These are phyloP conservation scores for Boloria selene DNA, from an alignment of 2,888 invertebrate genomes.

Conservation along the genomic window DNA sequence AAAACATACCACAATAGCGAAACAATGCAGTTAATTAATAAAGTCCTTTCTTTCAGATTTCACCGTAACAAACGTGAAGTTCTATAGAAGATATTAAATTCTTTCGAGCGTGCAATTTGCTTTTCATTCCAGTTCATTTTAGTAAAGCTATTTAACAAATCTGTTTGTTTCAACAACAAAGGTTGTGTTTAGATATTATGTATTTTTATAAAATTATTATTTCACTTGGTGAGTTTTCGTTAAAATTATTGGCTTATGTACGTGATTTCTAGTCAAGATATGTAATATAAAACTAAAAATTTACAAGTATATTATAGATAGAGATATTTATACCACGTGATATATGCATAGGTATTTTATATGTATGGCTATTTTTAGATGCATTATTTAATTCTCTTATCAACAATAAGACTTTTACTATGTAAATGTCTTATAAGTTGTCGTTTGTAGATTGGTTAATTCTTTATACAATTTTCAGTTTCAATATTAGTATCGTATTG, in stretches of 20 bases:
- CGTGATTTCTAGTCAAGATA: too few species aligned
- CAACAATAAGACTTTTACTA: too few species aligned
- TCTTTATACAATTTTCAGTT: constrained; percentile 17
- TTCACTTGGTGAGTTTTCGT: constrained; percentile 11
- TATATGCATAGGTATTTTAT: too few species aligned
- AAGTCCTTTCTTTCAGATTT: constrained; percentile 39
- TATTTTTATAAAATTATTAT: constrained; percentile 4
- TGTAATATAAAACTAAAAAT: too few species aligned
- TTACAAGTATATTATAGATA: too few species aligned
- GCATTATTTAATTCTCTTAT: too few species aligned
- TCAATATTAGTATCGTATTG: constrained; percentile 4
- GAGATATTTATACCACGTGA: too few species aligned
- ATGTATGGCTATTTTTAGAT: too few species aligned
- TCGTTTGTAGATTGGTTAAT: too few species aligned
- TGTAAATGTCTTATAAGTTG: too few species aligned
- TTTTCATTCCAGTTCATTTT: constrained; percentile 23
- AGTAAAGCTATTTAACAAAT: not conserved
- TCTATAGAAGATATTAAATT: constrained; percentile 39
- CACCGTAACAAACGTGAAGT: constrained; percentile 38
- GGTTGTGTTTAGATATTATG: constrained; percentile 7
- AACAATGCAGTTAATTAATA: constrained; percentile 15
- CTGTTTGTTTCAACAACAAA: not conserved
- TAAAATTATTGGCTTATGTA: too few species aligned
- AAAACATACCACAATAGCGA: not conserved
- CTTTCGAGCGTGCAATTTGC: constrained; percentile 28